Percentiles rank a stretch among this genome's conserved stretches.
Conservation (phyloP, 1,140 invertebrate species). For the Patella vulgata region DNA sequence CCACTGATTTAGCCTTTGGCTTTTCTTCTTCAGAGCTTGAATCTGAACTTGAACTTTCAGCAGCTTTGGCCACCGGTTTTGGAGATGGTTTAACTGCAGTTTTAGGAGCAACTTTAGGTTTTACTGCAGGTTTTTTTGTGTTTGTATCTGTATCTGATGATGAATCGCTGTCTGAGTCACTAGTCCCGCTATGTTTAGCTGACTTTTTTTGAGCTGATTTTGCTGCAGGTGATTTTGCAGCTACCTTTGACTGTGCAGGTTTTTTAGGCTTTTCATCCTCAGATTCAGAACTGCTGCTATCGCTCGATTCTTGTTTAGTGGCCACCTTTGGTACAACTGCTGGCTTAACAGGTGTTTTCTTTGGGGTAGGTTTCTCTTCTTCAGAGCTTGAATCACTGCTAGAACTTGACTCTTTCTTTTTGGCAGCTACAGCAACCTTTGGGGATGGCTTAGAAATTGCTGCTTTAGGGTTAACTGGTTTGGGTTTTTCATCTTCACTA, state of each 20-base stretch:
- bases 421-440: conserved; percentile 2
- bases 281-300: conserved; percentile 17
- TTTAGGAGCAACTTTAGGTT: neutral
- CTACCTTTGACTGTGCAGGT: conserved; percentile 9
- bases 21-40: conserved; percentile 26
- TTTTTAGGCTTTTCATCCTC: conserved; percentile 7
- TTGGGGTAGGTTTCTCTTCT: conserved; percentile 12
- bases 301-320: neutral
- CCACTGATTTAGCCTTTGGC: neutral
- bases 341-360: conserved; percentile 3
- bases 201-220: conserved; percentile 1
- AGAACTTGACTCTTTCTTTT: conserved; percentile 9
- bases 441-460: conserved; percentile 17
- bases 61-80: conserved; percentile 4
- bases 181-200: conserved; percentile 12
- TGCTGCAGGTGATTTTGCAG: neutral
- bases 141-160: neutral
- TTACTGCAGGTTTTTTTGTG: neutral
- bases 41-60: conserved; percentile 20
- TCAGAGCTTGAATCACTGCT: conserved; percentile 21
- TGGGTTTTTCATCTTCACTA: conserved; percentile 19
- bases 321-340: conserved; percentile 1
- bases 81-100: conserved; percentile 4
- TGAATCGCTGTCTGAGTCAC: neutral
- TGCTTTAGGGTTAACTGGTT: conserved; percentile 12